Conservation (phyloP, 30 jellyfish, hydroid and myxozoan genomes). For the Hydractinia symbiolongicarpus region DNA sequence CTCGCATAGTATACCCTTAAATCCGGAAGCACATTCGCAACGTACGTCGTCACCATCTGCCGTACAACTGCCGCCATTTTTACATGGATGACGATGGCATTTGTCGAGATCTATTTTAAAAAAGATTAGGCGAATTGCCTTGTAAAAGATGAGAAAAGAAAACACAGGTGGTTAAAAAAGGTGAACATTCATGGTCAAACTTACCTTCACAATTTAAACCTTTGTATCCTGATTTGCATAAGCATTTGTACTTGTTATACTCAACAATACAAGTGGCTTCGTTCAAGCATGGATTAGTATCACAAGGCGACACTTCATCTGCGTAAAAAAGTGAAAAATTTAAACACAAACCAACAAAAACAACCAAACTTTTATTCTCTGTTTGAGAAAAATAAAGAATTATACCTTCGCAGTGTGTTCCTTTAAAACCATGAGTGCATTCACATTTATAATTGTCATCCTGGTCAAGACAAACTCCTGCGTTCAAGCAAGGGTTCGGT, state of each 20-base stretch:
- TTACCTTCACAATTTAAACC: conserved; percentile 44
- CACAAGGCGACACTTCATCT: conserved; percentile 91
- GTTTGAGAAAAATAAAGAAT: neutral
- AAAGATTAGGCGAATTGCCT: neutral
- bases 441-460: conserved; percentile 75
- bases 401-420: conserved; percentile 86
- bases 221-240: conserved; percentile 31
- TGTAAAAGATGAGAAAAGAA: too few species aligned
- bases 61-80: conserved; percentile 78
- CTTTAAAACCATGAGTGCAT: conserved; percentile 73
- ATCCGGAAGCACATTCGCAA: conserved; percentile 83
- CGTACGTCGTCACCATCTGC: conserved; percentile 74
- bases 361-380: neutral
- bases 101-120: conserved; percentile 56
- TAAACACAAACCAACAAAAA: neutral
- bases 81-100: conserved; percentile 88
- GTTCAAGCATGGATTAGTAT: conserved; percentile 76
- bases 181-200: neutral
- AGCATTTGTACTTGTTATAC: conserved; percentile 37
- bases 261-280: conserved; percentile 85
- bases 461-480: conserved; percentile 76
- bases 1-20: conserved; percentile 75
- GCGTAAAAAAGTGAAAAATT: neutral
- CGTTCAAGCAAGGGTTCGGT: conserved; percentile 86
- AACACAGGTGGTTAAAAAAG: neutral